Evolutionary conservation across 1,140 invertebrate species (phyloP).

Genomic region (Hormaphis cornu): DNA sequence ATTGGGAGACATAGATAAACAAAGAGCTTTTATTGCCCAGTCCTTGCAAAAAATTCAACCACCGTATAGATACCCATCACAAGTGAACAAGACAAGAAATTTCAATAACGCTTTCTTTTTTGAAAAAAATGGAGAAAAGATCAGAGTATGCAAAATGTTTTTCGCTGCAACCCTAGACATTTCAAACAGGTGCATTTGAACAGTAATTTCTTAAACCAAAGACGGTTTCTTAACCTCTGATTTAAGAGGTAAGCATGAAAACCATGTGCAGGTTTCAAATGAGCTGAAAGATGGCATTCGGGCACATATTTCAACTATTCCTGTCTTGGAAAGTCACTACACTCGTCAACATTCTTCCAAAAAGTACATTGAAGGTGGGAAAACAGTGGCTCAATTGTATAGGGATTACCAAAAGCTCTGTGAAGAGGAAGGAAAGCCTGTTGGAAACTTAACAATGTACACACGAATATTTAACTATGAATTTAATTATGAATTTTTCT

Average conservation of each 20-base stretch:
- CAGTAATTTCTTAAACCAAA: background rate
- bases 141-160: background rate
- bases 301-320: too few species aligned
- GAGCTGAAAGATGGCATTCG: too few species aligned
- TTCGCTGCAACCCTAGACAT: background rate
- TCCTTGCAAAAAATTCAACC: background rate
- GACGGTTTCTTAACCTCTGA: background rate
- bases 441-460: background rate
- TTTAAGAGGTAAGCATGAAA: background rate
- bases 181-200: background rate
- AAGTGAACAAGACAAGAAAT: background rate
- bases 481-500: background rate
- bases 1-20: background rate
- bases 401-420: background rate
- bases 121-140: background rate
- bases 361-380: background rate
- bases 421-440: background rate
- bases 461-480: background rate
- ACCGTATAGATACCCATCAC: background rate
- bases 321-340: background rate
- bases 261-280: background rate
- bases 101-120: background rate
- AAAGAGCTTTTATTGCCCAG: background rate
- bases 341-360: too few species aligned
- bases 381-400: conserved; percentile 23